Evolutionary conservation across 2,113 vertebrate species (phyloP), one percentile per base, ranked within the genome.

Genomic region (Corythoichthys intestinalis): DNA sequence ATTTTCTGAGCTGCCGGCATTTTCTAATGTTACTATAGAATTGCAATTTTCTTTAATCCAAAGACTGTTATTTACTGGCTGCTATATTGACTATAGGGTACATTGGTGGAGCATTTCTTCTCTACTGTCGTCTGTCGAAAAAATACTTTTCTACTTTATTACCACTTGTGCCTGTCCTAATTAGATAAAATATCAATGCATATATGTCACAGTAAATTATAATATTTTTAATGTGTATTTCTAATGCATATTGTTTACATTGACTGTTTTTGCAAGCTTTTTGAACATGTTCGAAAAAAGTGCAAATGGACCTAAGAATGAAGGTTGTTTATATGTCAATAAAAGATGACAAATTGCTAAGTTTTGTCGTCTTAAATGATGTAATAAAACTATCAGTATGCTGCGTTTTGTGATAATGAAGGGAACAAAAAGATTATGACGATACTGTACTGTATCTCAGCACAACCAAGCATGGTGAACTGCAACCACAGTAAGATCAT

Each of bases 251-350:
- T 41, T 70, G 54, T 73, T 34, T 76, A 63, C 58, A n/a, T 73
- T 61, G 15, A 39, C 35, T 79, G 70, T 85, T 89, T 83, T 86
- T 85, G 34, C 78, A 77, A 70, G 37, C 53, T 44, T 49, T 69
- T 69, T 56, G 20, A n/a, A n/a, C 7, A 20, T 11, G 14, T 70
- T 70, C 44, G 44, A 11, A 78, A 69, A 3, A 59, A 65, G 57
- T 67, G 41, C 52, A 49, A 53, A 47, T 20, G 4, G 57, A 58
- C 63, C 49, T 14, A 67, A 50, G 20, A 41, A 52, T 73, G 6
- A 44, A 44, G 41, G 20, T 69, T 73, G 44, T 44, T 69, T 71
- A 44, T 68, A 52, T 41, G 61, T 14, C 44, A 47, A 63, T 63
- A 47, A 63, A 63, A 2, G 11, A 46, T 63, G 12, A 48, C 4